Base-by-base conservation (phyloP, 2,888 invertebrate species). In the Tipula unca region DNA sequence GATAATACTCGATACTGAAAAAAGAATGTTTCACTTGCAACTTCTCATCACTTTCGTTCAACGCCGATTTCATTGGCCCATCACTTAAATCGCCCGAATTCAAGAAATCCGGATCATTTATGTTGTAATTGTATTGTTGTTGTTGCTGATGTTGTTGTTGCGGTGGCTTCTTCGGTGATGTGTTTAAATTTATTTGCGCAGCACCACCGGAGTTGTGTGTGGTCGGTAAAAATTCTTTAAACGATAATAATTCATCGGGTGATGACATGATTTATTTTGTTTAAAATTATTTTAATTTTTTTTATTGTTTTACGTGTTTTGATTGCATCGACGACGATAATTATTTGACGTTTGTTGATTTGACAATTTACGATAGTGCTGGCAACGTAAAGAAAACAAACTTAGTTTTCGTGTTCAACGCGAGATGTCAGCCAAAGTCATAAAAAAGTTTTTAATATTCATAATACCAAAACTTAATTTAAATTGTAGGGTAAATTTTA, bases 1-100 rank as follows among this genome's bases (percentile, higher is more conserved):
- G 96, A 89, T 97, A 97, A 89, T 96, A 97, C 88, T 96, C 95
- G 87, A 96, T 92, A 0, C 94, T 94, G 95, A 93, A 96, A 90
- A 94, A 93, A 86, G 90, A 89, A 87, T 89, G 90, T 90, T 17
- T 88, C 92, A 90, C 88, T 91, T 91, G 87, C 92, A 39, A 32
- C 2, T n/a, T 29, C 8, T 29, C 29, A 83, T 83, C 83, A 32
- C 6, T 35, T 1, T 83, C 83, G 17, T 83, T 35, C 10, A n/a
- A 35, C 10, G 69, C 14, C 6, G 29, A 32, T 83, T 83, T 83
- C 29, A 32, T 83, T 5, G 83, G 83, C 1, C 83, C 83, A 14
- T 83, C 83, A 83, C 83, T 83, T 32, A 83, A 83, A 83, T 83
- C 83, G 1, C 83, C 83, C 8, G 83, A 29, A 83, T 35, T 83